Evolutionary conservation across 2,888 invertebrate species (phyloP), one percentile per base, ranked within the genome.

Genomic region (Gibbula magus): DNA sequence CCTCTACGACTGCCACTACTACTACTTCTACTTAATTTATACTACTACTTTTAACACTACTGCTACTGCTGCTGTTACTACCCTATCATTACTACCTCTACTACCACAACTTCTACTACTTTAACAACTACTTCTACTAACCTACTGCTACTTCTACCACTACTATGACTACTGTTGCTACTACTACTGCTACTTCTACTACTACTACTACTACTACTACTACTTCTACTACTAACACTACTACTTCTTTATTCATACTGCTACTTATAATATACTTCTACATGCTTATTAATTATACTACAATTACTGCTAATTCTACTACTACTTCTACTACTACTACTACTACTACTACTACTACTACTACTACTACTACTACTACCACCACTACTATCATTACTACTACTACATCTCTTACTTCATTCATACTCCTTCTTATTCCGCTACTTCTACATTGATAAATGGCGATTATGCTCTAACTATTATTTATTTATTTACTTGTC

Each of bases 351-450:
- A 25, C 75, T 53, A 54, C 75, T 53, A 29, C 75, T 53, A 54
- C 75, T 75, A 54, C 75, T 75, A 54, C 75, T 53, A 29, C 75
- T 75, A 29, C 75, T 75, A 29, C 75, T 4, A 54, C 75, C 53
- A 54, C 16, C 53, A 54, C 75, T 75, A 25, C 53, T 75, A 54
- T 53, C 13, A 54, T 5, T 75, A 54, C 75, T 75, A 29, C 53
- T 29, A 54, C 75, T 54, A 29, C 75, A 25, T 25, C 53, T 29
- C 22, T 53, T 75, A 54, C 75, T 75, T 25, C 54, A 54, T 25
- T 54, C 2, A 53, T 75, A 32, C 75, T 75, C 22, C 75, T 54
- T 18, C 75, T 53, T 18, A 53, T 75, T 1, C 75, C 53, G 25
- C 75, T 54, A 54, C 54, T 54, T 4, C 75, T 75, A 29, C 75